Evolutionary conservation across 1,140 invertebrate species (phyloP).

Genomic region (Eciton burchellii): DNA sequence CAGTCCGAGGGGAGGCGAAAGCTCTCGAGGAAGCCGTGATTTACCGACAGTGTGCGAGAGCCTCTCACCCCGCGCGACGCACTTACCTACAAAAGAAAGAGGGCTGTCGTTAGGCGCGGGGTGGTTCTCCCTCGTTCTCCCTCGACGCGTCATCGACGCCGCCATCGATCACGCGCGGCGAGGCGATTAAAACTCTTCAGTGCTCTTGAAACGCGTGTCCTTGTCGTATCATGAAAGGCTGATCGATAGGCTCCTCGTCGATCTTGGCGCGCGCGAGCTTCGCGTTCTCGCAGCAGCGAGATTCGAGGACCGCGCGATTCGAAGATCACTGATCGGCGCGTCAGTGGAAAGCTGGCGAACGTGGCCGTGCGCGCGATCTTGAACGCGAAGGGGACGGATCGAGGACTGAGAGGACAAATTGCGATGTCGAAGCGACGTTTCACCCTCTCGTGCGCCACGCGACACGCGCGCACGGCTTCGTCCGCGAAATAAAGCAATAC

Average conservation of each 20-base stretch:
- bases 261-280: no score
- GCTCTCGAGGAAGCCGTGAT: conserved; percentile 61
- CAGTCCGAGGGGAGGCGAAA: conserved; percentile 1
- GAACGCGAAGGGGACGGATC: no score
- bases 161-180: not conserved
- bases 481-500: conserved; percentile 15
- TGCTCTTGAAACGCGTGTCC: conserved; percentile 15
- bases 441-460: no score
- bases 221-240: no score
- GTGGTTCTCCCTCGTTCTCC: not conserved
- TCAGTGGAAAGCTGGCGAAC: no score
- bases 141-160: not conserved
- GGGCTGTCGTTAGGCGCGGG: not conserved
- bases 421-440: no score
- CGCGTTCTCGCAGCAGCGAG: no score
- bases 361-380: no score
- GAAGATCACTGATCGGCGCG: conserved; percentile 12
- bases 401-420: no score
- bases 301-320: no score
- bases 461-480: no score
- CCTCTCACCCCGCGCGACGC: conserved; percentile 15
- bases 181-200: not conserved
- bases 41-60: conserved; percentile 64
- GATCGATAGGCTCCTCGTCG: no score
- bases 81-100: conserved; percentile 74